Evolutionary conservation across 2,113 vertebrate genomes (phyloP).

Genomic region (Alethe castanea): DNA sequence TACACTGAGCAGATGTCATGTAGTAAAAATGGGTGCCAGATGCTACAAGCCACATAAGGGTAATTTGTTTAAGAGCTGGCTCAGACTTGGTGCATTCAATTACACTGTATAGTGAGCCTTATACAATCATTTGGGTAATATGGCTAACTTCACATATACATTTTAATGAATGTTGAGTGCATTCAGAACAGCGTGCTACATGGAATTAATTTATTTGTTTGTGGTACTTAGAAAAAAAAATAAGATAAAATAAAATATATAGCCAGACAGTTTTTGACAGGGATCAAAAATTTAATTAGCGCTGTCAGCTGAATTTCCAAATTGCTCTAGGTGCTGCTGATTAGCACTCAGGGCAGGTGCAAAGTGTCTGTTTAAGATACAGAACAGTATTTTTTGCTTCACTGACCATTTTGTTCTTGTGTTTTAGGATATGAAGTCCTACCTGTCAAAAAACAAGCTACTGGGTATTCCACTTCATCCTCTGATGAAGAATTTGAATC

Average conservation of each 20-base stretch:
- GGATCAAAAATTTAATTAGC: conserved; percentile 68
- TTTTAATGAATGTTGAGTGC: conserved; percentile 71
- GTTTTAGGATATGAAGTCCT: conserved; percentile 51
- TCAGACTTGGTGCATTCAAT: conserved; percentile 80
- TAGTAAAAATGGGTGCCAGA: conserved; percentile 83
- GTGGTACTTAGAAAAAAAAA: conserved; percentile 8
- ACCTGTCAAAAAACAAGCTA: background rate
- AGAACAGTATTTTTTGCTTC: background rate
- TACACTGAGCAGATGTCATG: conserved; percentile 84
- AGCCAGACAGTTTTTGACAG: conserved; percentile 49
- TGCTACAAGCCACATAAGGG: conserved; percentile 77
- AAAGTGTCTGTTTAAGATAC: background rate
- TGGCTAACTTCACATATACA: conserved; percentile 72
- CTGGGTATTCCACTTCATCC: conserved; percentile 40
- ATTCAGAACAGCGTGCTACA: conserved; percentile 24
- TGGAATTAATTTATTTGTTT: conserved; percentile 64
- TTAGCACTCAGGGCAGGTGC: conserved; percentile 63
- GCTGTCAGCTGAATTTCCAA: conserved; percentile 36
- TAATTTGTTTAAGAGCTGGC: conserved; percentile 85
- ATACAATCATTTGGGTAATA: conserved; percentile 76
- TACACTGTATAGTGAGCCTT: conserved; percentile 71
- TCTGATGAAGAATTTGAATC: conserved; percentile 79
- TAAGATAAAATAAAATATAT: background rate
- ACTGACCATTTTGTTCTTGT: conserved; percentile 24
- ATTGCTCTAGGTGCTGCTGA: conserved; percentile 57